Evolutionary conservation across 2,797 vertebrate species (phyloP).

Genomic region (Syncerus caffer): DNA sequence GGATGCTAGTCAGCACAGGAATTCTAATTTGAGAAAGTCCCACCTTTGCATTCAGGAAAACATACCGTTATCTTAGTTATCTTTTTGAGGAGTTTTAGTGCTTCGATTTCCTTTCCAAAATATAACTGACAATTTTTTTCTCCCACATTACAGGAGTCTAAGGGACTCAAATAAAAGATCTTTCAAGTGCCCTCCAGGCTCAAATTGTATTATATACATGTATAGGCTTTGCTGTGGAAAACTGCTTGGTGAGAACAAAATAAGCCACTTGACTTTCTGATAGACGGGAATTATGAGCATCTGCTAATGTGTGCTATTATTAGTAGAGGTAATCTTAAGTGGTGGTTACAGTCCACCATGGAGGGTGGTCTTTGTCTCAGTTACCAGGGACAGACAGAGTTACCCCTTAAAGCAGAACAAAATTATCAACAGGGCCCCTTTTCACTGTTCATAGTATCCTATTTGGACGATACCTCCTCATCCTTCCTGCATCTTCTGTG

Average conservation of each 20-base stretch:
- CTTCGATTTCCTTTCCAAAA: constrained; percentile 35
- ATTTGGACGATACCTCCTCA: background rate
- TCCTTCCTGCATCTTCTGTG: background rate
- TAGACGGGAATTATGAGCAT: background rate
- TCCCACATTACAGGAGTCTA: background rate
- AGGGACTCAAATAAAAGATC: background rate
- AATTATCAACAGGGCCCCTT: background rate
- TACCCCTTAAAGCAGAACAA: background rate
- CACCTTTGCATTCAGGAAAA: constrained; percentile 23
- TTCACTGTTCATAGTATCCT: background rate
- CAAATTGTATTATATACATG: background rate
- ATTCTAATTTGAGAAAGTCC: background rate
- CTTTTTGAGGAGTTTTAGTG: background rate
- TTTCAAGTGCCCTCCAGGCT: background rate
- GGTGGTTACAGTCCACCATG: background rate
- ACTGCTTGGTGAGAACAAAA: background rate
- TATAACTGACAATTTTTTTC: background rate
- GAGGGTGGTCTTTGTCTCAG: background rate
- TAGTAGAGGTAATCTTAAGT: background rate
- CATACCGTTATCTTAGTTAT: background rate
- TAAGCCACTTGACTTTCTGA: background rate
- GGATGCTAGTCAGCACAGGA: background rate
- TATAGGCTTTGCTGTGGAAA: background rate
- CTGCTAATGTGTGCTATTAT: background rate
- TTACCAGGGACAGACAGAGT: background rate